These are phyloP conservation scores for Clarias fuscus DNA, from an alignment of 2,797 vertebrate genomes.

Conservation along the genomic window DNA sequence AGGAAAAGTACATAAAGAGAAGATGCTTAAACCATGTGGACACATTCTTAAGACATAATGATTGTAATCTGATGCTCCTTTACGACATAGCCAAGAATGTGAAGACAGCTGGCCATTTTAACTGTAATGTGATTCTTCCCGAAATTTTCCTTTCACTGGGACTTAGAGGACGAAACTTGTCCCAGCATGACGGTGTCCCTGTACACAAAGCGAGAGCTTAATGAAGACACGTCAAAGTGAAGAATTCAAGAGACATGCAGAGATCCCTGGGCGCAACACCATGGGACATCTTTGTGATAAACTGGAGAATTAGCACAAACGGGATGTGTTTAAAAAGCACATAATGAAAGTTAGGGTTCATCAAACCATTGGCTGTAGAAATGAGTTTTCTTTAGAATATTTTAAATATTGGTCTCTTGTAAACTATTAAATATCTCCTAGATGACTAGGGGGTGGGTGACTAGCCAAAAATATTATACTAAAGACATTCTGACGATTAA, in stretches of 20 bases:
- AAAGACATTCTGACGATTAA: too few species aligned
- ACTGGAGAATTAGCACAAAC: too few species aligned
- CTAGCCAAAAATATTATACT: too few species aligned
- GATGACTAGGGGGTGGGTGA: background rate
- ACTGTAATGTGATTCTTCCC: background rate
- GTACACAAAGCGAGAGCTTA: too few species aligned
- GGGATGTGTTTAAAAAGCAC: too few species aligned
- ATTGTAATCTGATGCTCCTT: background rate
- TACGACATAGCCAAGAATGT: background rate
- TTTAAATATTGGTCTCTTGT: background rate
- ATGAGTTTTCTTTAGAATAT: background rate
- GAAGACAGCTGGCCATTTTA: background rate
- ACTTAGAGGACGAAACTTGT: too few species aligned
- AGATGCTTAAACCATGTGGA: background rate
- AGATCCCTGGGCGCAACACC: too few species aligned
- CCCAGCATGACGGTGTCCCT: too few species aligned
- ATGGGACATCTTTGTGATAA: too few species aligned
- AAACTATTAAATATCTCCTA: background rate
- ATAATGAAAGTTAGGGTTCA: too few species aligned
- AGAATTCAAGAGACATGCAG: too few species aligned
- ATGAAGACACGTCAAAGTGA: too few species aligned
- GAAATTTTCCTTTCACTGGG: background rate
- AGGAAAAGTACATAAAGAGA: background rate
- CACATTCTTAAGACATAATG: background rate
- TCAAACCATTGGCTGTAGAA: background rate